phyloP scores from a whole-genome alignment of 1,140 invertebrate species.

The Leptonema lineaticorne region DNA sequence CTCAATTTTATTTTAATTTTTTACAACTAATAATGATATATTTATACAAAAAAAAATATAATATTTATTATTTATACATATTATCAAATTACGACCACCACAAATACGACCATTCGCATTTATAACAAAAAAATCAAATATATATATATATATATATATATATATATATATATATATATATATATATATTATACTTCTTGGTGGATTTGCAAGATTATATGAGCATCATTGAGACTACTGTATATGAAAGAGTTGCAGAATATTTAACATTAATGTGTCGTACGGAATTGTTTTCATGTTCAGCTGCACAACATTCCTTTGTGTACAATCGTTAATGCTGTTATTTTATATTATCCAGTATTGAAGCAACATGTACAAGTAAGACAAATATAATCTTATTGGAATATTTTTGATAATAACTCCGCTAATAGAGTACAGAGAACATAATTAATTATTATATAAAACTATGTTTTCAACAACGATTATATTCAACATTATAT shows the following conservation, averaged over 20 bases:
- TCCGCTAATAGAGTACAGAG: no score
- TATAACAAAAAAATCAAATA: background rate
- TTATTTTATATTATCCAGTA: conserved; percentile 89
- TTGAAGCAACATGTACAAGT: conserved; percentile 87
- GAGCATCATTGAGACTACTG: conserved; percentile 81
- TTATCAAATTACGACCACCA: no score
- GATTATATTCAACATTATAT: background rate
- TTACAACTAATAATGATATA: no score
- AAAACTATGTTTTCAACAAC: no score
- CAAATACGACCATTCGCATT: background rate
- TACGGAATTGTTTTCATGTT: conserved; percentile 89
- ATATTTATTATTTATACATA: no score
- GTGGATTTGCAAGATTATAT: conserved; percentile 88
- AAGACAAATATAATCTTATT: no score
- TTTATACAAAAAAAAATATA: no score
- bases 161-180: background rate
- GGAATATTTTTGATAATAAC: no score
- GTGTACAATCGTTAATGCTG: conserved; percentile 94
- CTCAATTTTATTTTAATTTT: no score
- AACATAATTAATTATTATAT: no score
- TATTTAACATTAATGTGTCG: conserved; percentile 87
- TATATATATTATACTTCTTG: conserved; percentile 70
- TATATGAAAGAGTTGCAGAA: conserved; percentile 90
- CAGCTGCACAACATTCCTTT: conserved; percentile 88
- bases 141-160: background rate